Percentiles rank a stretch among this genome's conserved stretches.
phyloP scores from a whole-genome alignment of 2,797 vertebrate species.

The Diplodus sargus region DNA sequence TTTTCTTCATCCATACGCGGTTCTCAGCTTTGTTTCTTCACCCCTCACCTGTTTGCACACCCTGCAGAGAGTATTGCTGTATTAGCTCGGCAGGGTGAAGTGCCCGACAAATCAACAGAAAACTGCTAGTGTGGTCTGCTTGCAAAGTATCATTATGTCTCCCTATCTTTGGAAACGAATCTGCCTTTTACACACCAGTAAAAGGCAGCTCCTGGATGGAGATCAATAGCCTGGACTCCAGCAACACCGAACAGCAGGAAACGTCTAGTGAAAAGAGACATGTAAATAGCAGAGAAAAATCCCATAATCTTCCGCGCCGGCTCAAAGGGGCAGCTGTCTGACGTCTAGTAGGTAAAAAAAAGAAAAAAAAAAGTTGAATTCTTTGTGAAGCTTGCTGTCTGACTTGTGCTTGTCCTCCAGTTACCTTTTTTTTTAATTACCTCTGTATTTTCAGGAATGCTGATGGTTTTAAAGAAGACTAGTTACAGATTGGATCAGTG shows the following conservation, averaged over 20 bases:
- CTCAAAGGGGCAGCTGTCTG: background rate
- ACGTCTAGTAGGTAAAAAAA: background rate
- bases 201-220: constrained; percentile 11
- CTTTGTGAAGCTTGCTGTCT: background rate
- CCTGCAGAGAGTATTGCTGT: background rate
- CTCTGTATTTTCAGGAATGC: background rate
- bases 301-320: constrained; percentile 28
- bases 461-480: background rate
- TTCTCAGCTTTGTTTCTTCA: no score
- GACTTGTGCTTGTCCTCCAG: background rate
- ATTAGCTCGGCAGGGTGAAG: background rate
- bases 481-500: constrained; percentile 2
- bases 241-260: constrained; percentile 1
- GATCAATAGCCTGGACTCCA: constrained; percentile 17
- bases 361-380: constrained; percentile 1
- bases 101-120: constrained; percentile 2
- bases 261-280: constrained; percentile 25
- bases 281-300: constrained; percentile 31
- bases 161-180: background rate
- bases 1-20: no score
- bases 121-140: background rate
- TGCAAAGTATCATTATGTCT: background rate
- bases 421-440: background rate
- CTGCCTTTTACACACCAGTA: background rate
- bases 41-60: no score